phyloP scores from a whole-genome alignment of 1,140 invertebrate species.

The Battus philenor region DNA sequence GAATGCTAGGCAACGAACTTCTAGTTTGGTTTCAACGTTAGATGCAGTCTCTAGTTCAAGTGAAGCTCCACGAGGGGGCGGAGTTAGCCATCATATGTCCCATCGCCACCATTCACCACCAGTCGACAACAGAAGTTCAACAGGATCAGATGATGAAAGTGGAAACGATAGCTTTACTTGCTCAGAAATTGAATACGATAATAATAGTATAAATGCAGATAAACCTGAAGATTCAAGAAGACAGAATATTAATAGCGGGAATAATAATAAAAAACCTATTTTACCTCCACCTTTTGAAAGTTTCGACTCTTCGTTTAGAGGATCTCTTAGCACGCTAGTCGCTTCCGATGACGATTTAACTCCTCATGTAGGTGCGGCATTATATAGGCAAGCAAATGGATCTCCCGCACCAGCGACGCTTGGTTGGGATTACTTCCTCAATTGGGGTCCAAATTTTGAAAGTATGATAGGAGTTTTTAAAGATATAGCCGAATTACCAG shows the following conservation, averaged over 20 bases:
- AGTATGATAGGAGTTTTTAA: conserved; percentile 96
- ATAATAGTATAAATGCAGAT: conserved; percentile 87
- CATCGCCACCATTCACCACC: conserved; percentile 82
- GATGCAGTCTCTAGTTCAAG: conserved; percentile 95
- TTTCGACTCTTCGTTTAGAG: conserved; percentile 94
- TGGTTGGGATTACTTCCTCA: conserved; percentile 95
- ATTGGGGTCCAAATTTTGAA: conserved; percentile 97
- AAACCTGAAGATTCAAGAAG: conserved; percentile 82
- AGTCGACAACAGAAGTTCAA: conserved; percentile 86
- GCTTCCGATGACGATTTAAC: conserved; percentile 94
- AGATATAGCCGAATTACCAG: conserved; percentile 95
- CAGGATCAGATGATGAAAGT: conserved; percentile 92
- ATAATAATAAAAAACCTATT: conserved; percentile 79
- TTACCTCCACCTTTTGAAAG: conserved; percentile 89
- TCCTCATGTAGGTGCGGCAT: conserved; percentile 81
- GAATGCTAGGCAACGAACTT: conserved; percentile 89
- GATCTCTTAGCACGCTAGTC: conserved; percentile 93
- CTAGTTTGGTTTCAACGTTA: conserved; percentile 92
- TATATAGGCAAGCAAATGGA: conserved; percentile 86
- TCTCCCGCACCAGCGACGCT: conserved; percentile 83
- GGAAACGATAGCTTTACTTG: conserved; percentile 98
- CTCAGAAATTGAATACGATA: conserved; percentile 98
- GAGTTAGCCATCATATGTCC: conserved; percentile 78
- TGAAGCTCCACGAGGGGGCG: conserved; percentile 84
- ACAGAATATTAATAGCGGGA: conserved; percentile 76